phyloP scores from a whole-genome alignment of 2,113 vertebrate genomes.

The Melanocharis versteri region DNA sequence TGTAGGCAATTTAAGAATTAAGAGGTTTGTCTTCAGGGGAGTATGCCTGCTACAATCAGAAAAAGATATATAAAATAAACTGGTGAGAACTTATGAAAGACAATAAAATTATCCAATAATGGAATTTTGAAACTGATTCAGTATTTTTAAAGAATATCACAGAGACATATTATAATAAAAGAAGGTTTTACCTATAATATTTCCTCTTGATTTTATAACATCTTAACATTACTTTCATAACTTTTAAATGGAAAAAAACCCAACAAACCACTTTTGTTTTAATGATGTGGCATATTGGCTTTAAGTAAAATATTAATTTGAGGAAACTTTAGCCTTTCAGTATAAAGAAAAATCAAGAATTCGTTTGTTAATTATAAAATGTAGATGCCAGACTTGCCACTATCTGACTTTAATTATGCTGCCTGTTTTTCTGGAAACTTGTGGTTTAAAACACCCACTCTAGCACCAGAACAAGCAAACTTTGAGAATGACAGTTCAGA shows the following conservation, averaged over 20 bases:
- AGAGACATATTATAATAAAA: background rate
- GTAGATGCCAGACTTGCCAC: background rate
- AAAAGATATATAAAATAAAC: background rate
- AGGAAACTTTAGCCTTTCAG: background rate
- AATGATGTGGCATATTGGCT: background rate
- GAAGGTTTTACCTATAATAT: background rate
- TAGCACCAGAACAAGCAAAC: background rate
- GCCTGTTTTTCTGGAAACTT: background rate
- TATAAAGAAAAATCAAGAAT: constrained; percentile 41
- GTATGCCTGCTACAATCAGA: background rate
- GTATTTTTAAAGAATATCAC: background rate
- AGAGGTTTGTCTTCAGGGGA: background rate
- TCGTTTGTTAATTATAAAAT: background rate
- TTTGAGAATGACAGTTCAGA: background rate
- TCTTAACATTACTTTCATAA: background rate
- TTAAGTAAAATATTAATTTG: background rate
- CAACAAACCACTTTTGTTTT: background rate
- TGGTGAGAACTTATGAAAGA: background rate
- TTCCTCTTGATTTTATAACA: background rate
- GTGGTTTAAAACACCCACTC: background rate
- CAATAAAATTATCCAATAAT: background rate
- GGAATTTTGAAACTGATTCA: background rate
- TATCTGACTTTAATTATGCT: background rate
- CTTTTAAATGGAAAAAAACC: background rate
- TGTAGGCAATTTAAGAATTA: background rate